These are phyloP conservation scores for Anthopleura xanthogrammica DNA, from an alignment of 92 coral and sea anemone species.

Conservation along the genomic window DNA sequence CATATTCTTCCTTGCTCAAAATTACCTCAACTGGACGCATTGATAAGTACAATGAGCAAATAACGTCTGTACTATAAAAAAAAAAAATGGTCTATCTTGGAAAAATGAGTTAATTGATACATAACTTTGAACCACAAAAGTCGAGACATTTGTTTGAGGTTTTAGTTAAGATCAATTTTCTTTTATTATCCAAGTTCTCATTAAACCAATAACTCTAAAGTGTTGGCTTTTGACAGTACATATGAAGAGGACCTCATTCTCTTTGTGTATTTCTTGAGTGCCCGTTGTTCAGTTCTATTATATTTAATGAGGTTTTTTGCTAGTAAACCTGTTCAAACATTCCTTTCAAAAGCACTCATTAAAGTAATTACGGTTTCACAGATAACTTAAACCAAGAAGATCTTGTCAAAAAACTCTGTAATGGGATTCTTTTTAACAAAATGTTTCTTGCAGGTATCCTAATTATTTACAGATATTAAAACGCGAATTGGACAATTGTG, in stretches of 20 bases:
- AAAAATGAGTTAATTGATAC: neutral
- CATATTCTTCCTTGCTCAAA: neutral
- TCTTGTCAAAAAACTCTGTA: neutral
- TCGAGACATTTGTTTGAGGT: neutral
- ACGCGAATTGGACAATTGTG: neutral
- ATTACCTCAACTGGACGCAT: neutral
- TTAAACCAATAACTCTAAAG: neutral
- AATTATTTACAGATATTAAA: neutral
- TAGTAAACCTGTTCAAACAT: constrained; percentile 8
- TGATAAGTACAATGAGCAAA: neutral
- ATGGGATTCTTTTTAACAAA: neutral
- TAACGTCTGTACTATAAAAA: neutral
- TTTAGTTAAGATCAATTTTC: neutral
- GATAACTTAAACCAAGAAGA: neutral
- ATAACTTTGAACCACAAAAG: neutral
- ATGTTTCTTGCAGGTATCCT: neutral
- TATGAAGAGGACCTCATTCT: neutral
- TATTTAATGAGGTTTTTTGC: neutral
- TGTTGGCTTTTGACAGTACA: constrained; percentile 1
- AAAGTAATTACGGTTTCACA: neutral
- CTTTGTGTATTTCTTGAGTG: neutral
- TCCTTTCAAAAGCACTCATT: neutral
- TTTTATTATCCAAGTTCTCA: constrained; percentile 1
- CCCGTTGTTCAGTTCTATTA: neutral
- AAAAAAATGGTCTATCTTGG: neutral